These are phyloP conservation scores for Bathynomus jamesi DNA, from an alignment of 1,140 invertebrate species.

Conservation along the genomic window DNA sequence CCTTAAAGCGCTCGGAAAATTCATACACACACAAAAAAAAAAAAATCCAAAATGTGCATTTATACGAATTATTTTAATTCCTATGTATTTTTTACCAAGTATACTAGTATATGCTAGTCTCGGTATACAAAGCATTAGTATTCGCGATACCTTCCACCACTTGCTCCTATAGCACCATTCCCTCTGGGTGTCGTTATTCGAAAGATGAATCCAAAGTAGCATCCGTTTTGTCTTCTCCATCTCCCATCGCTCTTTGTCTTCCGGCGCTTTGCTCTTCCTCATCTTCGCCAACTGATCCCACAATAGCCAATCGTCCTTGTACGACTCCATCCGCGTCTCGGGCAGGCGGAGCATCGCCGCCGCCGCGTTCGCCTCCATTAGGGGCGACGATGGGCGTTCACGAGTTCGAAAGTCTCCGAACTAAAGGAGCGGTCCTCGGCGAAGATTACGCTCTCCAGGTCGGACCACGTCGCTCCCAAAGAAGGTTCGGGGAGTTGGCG, in stretches of 20 bases:
- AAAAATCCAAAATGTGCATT: too few species aligned
- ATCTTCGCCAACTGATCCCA: slow-evolving; percentile 40
- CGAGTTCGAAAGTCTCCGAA: slow-evolving; percentile 14
- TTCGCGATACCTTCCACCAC: slow-evolving; percentile 40
- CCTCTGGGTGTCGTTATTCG: slow-evolving; percentile 23
- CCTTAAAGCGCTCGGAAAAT: too few species aligned
- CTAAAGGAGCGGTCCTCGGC: slow-evolving; percentile 33
- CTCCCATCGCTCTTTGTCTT: slow-evolving; percentile 38
- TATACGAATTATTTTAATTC: too few species aligned
- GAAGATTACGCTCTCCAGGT: slow-evolving; percentile 41
- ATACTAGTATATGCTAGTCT: too few species aligned
- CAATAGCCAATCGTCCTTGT: slow-evolving; percentile 39
- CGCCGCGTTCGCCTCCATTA: neutral
- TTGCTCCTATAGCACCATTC: slow-evolving; percentile 28
- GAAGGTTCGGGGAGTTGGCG: slow-evolving; percentile 13
- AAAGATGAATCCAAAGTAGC: slow-evolving; percentile 41
- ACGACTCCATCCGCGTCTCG: slow-evolving; percentile 38
- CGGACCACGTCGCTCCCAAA: slow-evolving; percentile 39
- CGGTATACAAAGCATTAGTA: too few species aligned
- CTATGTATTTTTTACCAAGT: too few species aligned
- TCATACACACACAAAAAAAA: too few species aligned
- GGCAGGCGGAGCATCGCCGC: slow-evolving; percentile 7
- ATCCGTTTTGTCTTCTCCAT: slow-evolving; percentile 41
- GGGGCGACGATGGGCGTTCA: neutral
- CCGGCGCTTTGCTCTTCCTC: slow-evolving; percentile 25